These are phyloP conservation scores for Hydrozoanthus tunicans DNA, from an alignment of 64 coral and sea anemone species.

Conservation along the genomic window DNA sequence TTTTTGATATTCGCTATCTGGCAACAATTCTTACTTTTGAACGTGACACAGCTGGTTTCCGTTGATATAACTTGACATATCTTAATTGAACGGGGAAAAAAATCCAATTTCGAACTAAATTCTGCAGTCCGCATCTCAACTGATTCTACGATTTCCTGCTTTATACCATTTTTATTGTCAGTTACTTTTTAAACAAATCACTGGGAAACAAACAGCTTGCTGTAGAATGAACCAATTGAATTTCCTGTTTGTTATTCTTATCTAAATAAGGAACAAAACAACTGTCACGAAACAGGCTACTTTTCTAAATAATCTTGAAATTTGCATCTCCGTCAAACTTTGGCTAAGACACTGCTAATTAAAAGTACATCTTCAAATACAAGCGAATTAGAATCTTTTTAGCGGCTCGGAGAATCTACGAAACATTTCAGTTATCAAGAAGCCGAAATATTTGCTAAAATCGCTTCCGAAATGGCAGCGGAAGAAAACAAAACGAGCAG, in stretches of 20 bases:
- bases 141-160: background rate
- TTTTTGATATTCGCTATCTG: too few species aligned
- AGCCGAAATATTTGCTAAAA: background rate
- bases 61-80: too few species aligned
- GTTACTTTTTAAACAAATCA: constrained; percentile 36
- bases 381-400: background rate
- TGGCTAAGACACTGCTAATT: background rate
- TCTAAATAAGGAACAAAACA: constrained; percentile 22
- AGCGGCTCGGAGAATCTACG: background rate
- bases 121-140: background rate
- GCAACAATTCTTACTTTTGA: too few species aligned
- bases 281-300: constrained; percentile 1
- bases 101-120: too few species aligned
- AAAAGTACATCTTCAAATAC: background rate
- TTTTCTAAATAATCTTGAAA: constrained; percentile 4
- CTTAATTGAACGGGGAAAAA: too few species aligned
- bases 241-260: constrained; percentile 42
- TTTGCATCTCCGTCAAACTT: constrained; percentile 44
- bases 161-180: background rate
- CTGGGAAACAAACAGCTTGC: background rate
- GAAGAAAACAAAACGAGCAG: background rate
- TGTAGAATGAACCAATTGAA: constrained; percentile 45
- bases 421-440: background rate
- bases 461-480: constrained; percentile 12
- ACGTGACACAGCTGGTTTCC: too few species aligned